Evolutionary conservation across 2,797 vertebrate species (phyloP), one percentile per base, ranked within the genome.

Genomic region (Lacerta bilineata): DNA sequence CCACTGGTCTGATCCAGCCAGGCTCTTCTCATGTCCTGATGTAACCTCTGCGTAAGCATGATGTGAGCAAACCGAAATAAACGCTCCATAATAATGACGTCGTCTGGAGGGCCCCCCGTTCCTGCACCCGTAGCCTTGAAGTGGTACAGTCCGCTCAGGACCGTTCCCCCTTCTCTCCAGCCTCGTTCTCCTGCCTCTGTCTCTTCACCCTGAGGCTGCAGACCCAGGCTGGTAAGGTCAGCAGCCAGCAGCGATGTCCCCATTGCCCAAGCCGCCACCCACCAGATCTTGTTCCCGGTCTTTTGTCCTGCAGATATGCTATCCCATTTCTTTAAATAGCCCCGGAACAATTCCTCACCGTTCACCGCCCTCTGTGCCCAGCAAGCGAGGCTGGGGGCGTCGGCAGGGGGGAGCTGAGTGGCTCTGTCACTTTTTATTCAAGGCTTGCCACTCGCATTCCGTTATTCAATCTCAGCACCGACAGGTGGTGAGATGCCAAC

Each of bases 401-500:
- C 8, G 5, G 11, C 46, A 36, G 27, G 41, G 69, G 72, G n/a
- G 17, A 61, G 55, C 6, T 9, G 72, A 79, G 90, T 89, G 85
- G 43, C 0, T 0, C 46, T 23, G 92, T 92, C 91, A 87, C 50
- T 2, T 1, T 55, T 90, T 90, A 83, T 92, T 88, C 84, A 79
- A 86, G 55, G 90, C 90, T 85, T 85, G 77, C 11, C 86, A 74
- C 11, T 27, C 68, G 91, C 92, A 88, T 93, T 87, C 91, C 23
- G 1, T 84, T 91, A 50, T 0, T 46, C 84, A 90, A 61, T 88
- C 75, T 0, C 46, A 80, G 91, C 93, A 93, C 0, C 33, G 86
- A 94, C 93, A 95, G 94, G 89, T 95, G 94, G 69, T 17, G 8
- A 77, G 79, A 0, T 0, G n/a, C 41, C 89, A 89, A 85, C 90